Conservation (phyloP, 2,888 invertebrate species). For the Myopa tessellatipennis region DNA sequence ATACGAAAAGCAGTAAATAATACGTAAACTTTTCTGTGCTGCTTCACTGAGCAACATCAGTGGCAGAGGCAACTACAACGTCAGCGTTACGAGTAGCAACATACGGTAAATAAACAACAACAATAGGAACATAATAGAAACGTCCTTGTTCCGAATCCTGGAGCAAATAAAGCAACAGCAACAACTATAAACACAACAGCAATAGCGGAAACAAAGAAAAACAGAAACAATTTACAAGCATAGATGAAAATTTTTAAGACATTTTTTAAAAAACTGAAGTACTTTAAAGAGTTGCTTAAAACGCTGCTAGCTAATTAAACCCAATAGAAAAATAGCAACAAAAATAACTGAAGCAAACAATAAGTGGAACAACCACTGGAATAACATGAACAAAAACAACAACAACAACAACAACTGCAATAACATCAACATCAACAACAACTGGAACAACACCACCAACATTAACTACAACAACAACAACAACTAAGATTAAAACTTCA, state of each 20-base stretch:
- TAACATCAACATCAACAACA: neutral
- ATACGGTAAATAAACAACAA: too few species aligned
- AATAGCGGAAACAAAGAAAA: neutral
- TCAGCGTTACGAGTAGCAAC: too few species aligned
- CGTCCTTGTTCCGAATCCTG: constrained; percentile 1
- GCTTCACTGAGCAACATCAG: too few species aligned
- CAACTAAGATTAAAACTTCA: neutral
- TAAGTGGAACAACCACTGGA: neutral
- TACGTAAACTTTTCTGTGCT: too few species aligned
- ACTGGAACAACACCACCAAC: neutral
- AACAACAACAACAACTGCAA: neutral
- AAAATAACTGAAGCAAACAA: neutral
- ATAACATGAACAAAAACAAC: too few species aligned
- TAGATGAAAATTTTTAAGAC: neutral
- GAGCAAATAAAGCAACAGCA: neutral
- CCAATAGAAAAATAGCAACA: neutral
- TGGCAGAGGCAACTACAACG: neutral
- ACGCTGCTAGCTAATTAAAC: neutral
- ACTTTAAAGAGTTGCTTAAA: neutral
- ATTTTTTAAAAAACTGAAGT: neutral
- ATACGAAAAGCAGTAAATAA: too few species aligned
- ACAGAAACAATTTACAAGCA: neutral
- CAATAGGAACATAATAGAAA: neutral
- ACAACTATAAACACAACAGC: too few species aligned
- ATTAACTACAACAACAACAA: too few species aligned